A percentile compares a stretch with the other conserved stretches of the same genome.
Conservation (phyloP, 64 coral and sea anemone genomes). For the Pocillopora damicornis region DNA sequence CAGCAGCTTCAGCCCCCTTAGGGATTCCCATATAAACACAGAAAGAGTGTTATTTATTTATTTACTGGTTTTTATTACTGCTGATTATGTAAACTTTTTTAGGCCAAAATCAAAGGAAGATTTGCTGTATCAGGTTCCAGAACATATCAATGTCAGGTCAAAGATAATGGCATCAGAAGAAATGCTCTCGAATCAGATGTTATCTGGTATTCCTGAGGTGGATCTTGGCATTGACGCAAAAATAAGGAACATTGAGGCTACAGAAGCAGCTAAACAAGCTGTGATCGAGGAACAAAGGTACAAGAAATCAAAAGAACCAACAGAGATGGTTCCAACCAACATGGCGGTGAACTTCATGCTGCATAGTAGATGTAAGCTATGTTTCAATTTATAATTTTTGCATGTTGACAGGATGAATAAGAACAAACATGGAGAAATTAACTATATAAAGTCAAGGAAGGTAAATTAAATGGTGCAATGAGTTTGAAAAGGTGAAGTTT, state of each 20-base stretch:
- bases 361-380: constrained; percentile 93
- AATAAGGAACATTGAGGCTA: constrained; percentile 97
- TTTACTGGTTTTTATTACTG: not conserved
- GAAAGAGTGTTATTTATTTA: not conserved
- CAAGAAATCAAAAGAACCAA: constrained; percentile 80
- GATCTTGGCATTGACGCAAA: constrained; percentile 96
- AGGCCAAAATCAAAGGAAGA: constrained; percentile 93
- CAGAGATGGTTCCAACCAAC: constrained; percentile 95
- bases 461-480: no score
- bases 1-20: no score
- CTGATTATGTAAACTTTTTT: not conserved
- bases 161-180: constrained; percentile 96
- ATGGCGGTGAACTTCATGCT: constrained; percentile 98
- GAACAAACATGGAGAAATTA: not conserved
- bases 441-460: not conserved
- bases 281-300: constrained; percentile 86
- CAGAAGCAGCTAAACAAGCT: constrained; percentile 93
- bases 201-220: constrained; percentile 97
- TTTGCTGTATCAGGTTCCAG: constrained; percentile 80
- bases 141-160: constrained; percentile 91
- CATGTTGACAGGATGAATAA: not conserved
- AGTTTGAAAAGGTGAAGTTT: no score
- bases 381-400: not conserved
- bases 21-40: no score
- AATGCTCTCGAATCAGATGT: constrained; percentile 99